Evolutionary conservation across 2,113 vertebrate genomes (phyloP), one percentile per base, ranked within the genome.

Genomic region (Anoura caudifer): DNA sequence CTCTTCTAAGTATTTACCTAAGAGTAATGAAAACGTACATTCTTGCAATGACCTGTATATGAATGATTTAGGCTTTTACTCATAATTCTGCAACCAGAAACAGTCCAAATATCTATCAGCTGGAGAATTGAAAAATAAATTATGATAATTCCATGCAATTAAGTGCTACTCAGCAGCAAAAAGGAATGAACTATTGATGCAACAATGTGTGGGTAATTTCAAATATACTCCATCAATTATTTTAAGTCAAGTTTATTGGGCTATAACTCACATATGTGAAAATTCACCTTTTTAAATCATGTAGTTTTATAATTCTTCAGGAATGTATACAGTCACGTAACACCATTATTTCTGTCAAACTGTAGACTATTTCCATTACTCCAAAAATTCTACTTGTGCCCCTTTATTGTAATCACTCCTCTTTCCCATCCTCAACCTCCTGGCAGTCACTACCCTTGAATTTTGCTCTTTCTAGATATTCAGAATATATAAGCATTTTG

Each of bases 1-100:
- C 7, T 72, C 28, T 70, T 84, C 59, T 87, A 91, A 85, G 61
- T n/a, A 72, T 41, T 96, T 90, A 52, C 24, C 65, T 22, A 52
- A 65, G 20, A 81, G 24, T 81, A 94, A 80, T 52, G 20, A 95
- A 79, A 82, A 59, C 26, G n/a, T 3, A 11, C 28, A 4, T 54
- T 47, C 43, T 38, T 41, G 52, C 5, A 88, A 93, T 81, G 24
- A 65, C 4, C 2, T 56, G 5, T 47, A 43, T 70, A 5, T 50
- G 33, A 67, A 33, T 75, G 12, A 65, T 81, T 36, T 28, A 33
- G 47, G 61, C 76, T 73, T 83, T 73, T 31, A 65, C 31, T 70
- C 45, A 84, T 54, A 81, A 38, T 31, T 0, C 19, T 52, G 38
- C 41, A 65, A 80, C 14, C 0, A 11, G 63, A 90, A 90, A 31